Conservation (phyloP, 92 coral and sea anemone genomes). For the Paramuricea clavata region DNA sequence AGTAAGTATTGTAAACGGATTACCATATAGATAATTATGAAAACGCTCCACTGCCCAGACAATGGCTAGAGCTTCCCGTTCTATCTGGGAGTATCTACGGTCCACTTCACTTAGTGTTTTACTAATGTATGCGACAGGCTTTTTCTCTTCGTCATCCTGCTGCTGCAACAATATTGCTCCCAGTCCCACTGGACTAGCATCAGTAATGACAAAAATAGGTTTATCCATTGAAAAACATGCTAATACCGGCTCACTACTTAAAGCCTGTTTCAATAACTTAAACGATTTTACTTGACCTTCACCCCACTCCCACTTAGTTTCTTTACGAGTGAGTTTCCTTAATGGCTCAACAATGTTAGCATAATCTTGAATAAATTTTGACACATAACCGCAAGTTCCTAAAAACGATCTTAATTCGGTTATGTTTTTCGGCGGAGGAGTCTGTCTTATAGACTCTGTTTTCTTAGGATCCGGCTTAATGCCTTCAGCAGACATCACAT, state of each 20-base stretch:
- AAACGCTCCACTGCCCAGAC: constrained; percentile 58
- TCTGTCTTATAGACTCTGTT: constrained; percentile 40
- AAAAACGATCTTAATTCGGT: constrained; percentile 53
- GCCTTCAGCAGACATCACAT: constrained; percentile 58
- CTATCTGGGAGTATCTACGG: constrained; percentile 53
- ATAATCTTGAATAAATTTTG: constrained; percentile 58
- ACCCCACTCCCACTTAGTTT: constrained; percentile 57
- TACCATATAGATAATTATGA: constrained; percentile 54
- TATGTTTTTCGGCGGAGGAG: constrained; percentile 39
- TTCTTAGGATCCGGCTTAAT: constrained; percentile 56
- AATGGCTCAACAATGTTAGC: constrained; percentile 60
- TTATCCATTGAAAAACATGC: constrained; percentile 52
- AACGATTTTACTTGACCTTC: constrained; percentile 52
- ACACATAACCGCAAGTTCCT: constrained; percentile 57
- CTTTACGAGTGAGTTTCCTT: constrained; percentile 48
- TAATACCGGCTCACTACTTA: constrained; percentile 57
- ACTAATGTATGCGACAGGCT: constrained; percentile 54
- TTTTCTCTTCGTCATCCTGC: constrained; percentile 2
- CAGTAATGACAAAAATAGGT: constrained; percentile 47
- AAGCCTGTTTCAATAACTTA: constrained; percentile 41
- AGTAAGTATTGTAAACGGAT: constrained; percentile 43
- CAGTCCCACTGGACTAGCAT: constrained; percentile 54
- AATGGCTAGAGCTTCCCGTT: constrained; percentile 57
- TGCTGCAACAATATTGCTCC: constrained; percentile 24
- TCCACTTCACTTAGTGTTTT: constrained; percentile 38